Evolutionary conservation across 1,140 invertebrate species (phyloP).

Genomic region (Neomicropteryx cornuta): DNA sequence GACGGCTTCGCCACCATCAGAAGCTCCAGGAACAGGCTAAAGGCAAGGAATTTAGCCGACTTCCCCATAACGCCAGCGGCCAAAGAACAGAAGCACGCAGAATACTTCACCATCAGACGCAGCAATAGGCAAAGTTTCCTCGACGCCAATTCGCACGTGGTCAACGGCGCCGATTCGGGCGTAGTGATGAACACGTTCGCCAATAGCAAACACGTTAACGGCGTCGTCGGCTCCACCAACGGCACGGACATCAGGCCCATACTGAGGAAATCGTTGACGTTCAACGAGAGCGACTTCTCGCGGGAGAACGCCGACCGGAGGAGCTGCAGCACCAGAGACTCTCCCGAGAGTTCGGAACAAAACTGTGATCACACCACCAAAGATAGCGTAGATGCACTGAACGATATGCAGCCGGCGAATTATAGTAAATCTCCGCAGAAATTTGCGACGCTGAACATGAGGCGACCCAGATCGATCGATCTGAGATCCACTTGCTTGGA

Average conservation of each 20-base stretch:
- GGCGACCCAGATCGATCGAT: slow-evolving; percentile 38
- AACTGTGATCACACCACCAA: too few relatives aligned
- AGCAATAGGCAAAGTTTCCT: slow-evolving; percentile 31
- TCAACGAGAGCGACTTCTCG: slow-evolving; percentile 17
- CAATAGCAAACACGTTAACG: too few relatives aligned
- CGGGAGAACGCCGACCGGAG: slow-evolving; percentile 14
- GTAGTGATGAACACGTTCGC: too few relatives aligned
- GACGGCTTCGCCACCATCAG: slow-evolving; percentile 75
- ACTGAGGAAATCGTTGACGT: slow-evolving; percentile 5
- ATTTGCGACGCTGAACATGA: slow-evolving; percentile 34
- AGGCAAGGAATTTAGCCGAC: slow-evolving; percentile 27
- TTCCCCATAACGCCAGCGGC: slow-evolving; percentile 13
- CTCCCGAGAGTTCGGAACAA: too few relatives aligned
- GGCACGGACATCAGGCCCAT: slow-evolving; percentile 23
- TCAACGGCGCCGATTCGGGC: too few relatives aligned
- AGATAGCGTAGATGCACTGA: slow-evolving; percentile 36
- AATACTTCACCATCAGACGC: slow-evolving; percentile 39
- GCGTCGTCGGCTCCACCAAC: too few relatives aligned
- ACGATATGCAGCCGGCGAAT: slow-evolving; percentile 35
- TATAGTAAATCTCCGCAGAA: slow-evolving; percentile 38
- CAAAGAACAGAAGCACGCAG: slow-evolving; percentile 33
- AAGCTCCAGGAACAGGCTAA: slow-evolving; percentile 41
- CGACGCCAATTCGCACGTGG: too few relatives aligned
- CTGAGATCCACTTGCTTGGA: slow-evolving; percentile 26
- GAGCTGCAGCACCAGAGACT: too few relatives aligned